Base-by-base conservation (phyloP, 2,797 vertebrate species). In the Hippopotamyrus pictus region DNA sequence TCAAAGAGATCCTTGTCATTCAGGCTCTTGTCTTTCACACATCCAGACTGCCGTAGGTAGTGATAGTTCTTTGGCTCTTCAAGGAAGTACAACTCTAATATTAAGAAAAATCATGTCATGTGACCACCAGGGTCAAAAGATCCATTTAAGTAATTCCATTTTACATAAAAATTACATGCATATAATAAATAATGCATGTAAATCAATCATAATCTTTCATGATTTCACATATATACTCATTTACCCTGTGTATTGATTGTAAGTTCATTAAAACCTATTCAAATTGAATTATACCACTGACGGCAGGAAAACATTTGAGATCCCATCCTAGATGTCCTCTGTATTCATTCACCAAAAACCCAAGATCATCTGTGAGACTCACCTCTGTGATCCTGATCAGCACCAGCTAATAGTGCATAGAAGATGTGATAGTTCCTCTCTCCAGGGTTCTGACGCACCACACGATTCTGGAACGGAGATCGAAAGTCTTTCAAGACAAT, bases 391-490 rank as follows among this genome's bases (percentile, higher is more conserved):
- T 97, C 96, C 91, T 95, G 93, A 0, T 89, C 96, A 82, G 97
- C 94, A 90, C 97, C 98, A 37, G 97, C 96, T 90, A 98, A 94
- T 88, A 98, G 93, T 89, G 97, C 97, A 44, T 98, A 98, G 94
- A 98, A 98, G 92, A 98, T 97, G 94, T 98, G 98, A 93, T 97
- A 98, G 94, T 98, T 98, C 91, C 97, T 94, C 94, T 98, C 98
- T 62, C 97, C 97, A 0, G 97, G 98, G 92, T 98, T 98, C 94
- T 98, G 98, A 90, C 98, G 95, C 19, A 97, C 97, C 90, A 98
- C 98, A 48, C 98, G 97, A 90, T 98, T 98, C 98, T 98, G 93
- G 85, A 94, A 92, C 69, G 91, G 93, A 92, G 93, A 83, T 82
- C 83, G 41, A 41, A 17, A 3, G 54, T 14, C 84, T 89, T 12